Evolutionary conservation across 2,888 invertebrate genomes (phyloP).

Genomic region (Drosophila crucigera): DNA sequence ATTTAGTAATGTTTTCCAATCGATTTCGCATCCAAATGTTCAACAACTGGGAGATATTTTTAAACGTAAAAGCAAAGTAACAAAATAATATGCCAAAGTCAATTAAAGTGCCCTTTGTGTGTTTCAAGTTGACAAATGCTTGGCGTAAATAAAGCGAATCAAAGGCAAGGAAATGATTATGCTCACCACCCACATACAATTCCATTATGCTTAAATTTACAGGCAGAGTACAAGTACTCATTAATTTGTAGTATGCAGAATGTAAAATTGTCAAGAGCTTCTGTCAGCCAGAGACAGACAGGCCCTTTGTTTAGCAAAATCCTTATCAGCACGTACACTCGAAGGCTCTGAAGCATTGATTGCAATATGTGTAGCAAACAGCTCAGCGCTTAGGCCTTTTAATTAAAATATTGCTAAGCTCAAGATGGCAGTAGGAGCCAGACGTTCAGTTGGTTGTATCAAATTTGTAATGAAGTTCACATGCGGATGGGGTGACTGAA

Average conservation of each 20-base stretch:
- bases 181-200: not conserved
- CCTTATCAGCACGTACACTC: slow-evolving; percentile 64
- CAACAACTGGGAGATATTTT: not conserved
- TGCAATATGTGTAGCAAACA: slow-evolving; percentile 18
- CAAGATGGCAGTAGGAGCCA: not conserved
- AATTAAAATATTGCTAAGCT: slow-evolving; percentile 48
- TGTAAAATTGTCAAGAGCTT: slow-evolving; percentile 20
- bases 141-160: slow-evolving; percentile 3
- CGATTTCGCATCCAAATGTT: slow-evolving; percentile 30
- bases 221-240: slow-evolving; percentile 15
- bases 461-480: slow-evolving; percentile 1
- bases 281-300: not conserved
- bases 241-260: slow-evolving; percentile 36
- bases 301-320: slow-evolving; percentile 42
- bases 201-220: not conserved
- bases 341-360: slow-evolving; percentile 26
- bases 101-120: slow-evolving; percentile 10
- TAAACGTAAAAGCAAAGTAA: not conserved
- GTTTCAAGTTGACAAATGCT: slow-evolving; percentile 6
- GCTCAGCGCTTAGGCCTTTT: slow-evolving; percentile 33
- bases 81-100: not conserved
- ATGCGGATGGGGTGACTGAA: not conserved
- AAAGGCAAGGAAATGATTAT: not conserved
- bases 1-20: slow-evolving; percentile 1
- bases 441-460: not conserved